Evolutionary conservation across 2,797 vertebrate genomes (phyloP).

Genomic region (Acanthis flammea): DNA sequence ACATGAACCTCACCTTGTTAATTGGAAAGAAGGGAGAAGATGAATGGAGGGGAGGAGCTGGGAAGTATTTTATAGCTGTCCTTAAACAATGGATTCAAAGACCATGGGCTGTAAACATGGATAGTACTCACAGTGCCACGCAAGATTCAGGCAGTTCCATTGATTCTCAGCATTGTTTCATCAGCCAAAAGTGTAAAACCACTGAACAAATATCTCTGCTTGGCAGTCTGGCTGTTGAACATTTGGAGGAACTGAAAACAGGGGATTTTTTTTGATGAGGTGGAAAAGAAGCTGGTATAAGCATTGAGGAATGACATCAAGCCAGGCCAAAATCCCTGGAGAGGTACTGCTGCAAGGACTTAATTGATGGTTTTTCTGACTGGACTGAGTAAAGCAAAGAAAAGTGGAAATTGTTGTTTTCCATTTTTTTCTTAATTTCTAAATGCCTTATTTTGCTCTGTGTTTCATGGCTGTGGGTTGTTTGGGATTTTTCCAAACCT

Average conservation of each 20-base stretch:
- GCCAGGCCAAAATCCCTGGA: not conserved
- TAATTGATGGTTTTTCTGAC: rapidly evolving
- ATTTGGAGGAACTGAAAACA: not conserved
- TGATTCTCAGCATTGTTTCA: not conserved
- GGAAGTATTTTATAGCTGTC: not conserved
- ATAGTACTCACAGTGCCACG: rapidly evolving
- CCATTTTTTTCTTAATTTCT: not conserved
- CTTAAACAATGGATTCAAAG: not conserved
- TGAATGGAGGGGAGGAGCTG: rapidly evolving
- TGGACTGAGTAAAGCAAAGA: not conserved
- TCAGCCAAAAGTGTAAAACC: rapidly evolving
- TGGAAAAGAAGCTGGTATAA: not conserved
- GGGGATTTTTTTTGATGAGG: not conserved
- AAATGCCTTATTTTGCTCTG: not conserved
- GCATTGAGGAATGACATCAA: not conserved
- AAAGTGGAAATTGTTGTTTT: not conserved
- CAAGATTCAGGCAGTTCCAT: not conserved
- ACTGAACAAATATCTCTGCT: not conserved
- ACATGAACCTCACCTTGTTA: not conserved
- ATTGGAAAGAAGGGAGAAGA: not conserved
- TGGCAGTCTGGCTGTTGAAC: not conserved
- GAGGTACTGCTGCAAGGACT: not conserved
- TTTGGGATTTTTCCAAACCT: not conserved
- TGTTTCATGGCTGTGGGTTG: not conserved
- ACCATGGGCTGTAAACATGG: not conserved